phyloP scores from a whole-genome alignment of 2,888 invertebrate species.

The Perithous albicinctus region DNA sequence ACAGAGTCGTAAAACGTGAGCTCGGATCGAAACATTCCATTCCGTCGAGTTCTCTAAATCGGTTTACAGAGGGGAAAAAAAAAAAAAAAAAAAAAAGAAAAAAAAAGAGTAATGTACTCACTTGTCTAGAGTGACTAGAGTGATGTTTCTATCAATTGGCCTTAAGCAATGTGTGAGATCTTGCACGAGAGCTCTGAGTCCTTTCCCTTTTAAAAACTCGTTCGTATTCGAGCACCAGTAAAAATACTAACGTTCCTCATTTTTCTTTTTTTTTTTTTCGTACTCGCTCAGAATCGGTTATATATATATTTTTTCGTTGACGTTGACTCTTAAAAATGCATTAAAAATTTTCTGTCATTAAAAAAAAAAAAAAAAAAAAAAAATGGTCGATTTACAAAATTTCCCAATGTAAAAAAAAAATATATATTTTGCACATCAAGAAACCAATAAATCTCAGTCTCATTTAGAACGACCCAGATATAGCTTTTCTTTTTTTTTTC shows the following conservation, averaged over 20 bases:
- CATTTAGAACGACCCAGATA: neutral
- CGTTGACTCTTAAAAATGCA: too few relatives aligned
- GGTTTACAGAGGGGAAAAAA: neutral
- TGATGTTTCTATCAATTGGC: constrained; percentile 42
- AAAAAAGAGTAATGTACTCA: constrained; percentile 4
- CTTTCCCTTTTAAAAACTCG: constrained; percentile 51
- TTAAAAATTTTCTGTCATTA: too few relatives aligned
- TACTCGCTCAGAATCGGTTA: too few relatives aligned
- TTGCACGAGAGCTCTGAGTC: constrained; percentile 39
- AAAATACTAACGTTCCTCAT: too few relatives aligned
- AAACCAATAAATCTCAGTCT: neutral
- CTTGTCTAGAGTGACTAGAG: constrained; percentile 14
- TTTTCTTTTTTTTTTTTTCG: too few relatives aligned
- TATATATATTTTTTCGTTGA: too few relatives aligned
- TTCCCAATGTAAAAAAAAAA: too few relatives aligned
- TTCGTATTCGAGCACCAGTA: neutral
- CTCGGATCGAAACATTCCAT: neutral
- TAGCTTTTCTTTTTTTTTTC: constrained; percentile 22
- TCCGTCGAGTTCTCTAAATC: neutral
- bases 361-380: too few relatives aligned
- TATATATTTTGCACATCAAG: too few relatives aligned
- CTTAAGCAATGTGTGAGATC: constrained; percentile 52
- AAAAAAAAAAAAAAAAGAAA: too few relatives aligned
- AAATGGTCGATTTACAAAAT: too few relatives aligned
- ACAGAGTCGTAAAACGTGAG: constrained; percentile 9